Percentiles rank a stretch among this genome's conserved stretches.
Evolutionary conservation across 2,113 vertebrate genomes (phyloP).

Genomic region (Mirza zaza): DNA sequence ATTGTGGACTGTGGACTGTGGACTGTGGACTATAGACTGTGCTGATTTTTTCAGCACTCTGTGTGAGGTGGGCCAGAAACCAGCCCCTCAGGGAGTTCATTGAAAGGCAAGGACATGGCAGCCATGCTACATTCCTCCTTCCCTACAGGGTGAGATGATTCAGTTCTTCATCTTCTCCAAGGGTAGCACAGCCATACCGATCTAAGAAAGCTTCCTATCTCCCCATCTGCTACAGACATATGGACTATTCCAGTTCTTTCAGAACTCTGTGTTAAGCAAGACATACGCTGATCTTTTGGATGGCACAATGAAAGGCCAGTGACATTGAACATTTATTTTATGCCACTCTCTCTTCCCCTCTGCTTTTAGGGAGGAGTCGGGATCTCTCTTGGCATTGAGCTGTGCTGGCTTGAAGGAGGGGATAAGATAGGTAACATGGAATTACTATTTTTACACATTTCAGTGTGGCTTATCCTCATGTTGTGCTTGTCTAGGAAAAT

Average conservation of each 20-base stretch:
- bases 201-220: neutral
- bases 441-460: neutral
- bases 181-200: neutral
- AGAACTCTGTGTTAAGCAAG: neutral
- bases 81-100: neutral
- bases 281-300: neutral
- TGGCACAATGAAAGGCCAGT: neutral
- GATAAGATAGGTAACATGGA: neutral
- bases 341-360: neutral
- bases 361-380: accelerated
- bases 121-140: neutral
- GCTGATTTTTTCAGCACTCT: neutral
- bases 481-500: neutral
- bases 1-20: neutral
- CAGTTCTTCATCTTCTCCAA: neutral
- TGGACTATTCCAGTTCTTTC: neutral
- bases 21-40: neutral
- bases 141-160: neutral
- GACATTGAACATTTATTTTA: neutral
- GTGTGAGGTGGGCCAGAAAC: neutral
- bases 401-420: too few species aligned
- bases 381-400: neutral
- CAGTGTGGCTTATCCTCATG: neutral
- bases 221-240: neutral
- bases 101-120: neutral